Base-by-base conservation (phyloP, 2,113 vertebrate species). In the Rhinoderma darwinii region DNA sequence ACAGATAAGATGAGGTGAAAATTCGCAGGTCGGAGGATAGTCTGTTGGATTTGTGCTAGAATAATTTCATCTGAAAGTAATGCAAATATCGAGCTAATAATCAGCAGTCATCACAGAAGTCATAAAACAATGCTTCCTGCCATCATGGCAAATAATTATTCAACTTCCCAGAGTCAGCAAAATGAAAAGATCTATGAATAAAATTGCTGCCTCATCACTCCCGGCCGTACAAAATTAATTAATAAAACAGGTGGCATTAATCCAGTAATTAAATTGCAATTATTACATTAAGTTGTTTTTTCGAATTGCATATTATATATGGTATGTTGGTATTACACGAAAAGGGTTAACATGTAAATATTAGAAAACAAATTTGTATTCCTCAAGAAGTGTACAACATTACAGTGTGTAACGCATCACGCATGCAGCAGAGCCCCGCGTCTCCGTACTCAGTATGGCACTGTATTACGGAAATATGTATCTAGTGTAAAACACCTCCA, bases 81-180 rank as follows among this genome's bases (percentile, higher is more conserved):
- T 82, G 79, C 56, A 66, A 74, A 84, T 84, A 81, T 82, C 59
- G 32, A 73, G 50, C 68, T 41, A 59, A 70, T 30, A 54, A 63
- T 56, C 85, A 87, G 68, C 80, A 54, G 20, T 56, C 32, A 43
- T 47, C 47, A 75, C 37, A 87, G 68, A 74, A 74, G 50, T 82
- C 37, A 82, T 87, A 82, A 82, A 72, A 82, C 41, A 82, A 87
- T 75, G 39, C 68, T 75, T 59, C 63, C 68, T 75, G 79, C 50
- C 10, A 37, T 75, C 80, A 87, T 4, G 39, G 79, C 86, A 82
- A 82, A 87, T 82, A 63, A 82, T 82, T 74, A 87, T 82, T 82
- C 85, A 22, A 44, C 15, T 75, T 73, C 44, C 70, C 54, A 22
- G 37, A 87, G 79, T 87, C 86, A 82, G 86, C 86, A 87, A 63